A percentile compares a stretch with the other conserved stretches of the same genome.
Evolutionary conservation across 2,113 vertebrate genomes (phyloP).

Genomic region (Oenanthe melanoleuca): DNA sequence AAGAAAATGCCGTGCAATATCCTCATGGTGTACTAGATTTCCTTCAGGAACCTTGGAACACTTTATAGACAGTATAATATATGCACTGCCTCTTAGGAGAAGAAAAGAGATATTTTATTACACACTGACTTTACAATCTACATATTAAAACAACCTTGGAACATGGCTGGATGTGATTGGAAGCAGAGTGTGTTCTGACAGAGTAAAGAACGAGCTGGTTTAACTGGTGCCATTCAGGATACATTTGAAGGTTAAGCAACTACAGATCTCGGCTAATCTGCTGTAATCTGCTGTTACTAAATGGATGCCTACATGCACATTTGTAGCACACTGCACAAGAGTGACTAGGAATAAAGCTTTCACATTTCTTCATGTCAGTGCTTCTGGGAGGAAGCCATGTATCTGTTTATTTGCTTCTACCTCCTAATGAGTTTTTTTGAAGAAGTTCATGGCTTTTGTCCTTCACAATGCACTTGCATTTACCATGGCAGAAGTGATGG

Average conservation of each 20-base stretch:
- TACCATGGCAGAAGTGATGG: constrained; percentile 84
- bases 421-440: constrained; percentile 76
- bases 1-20: neutral
- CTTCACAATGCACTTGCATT: constrained; percentile 91
- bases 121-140: neutral
- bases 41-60: neutral
- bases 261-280: constrained; percentile 80
- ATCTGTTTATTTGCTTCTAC: constrained; percentile 73
- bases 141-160: neutral
- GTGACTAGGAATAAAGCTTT: constrained; percentile 50
- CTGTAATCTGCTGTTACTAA: constrained; percentile 79
- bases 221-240: constrained; percentile 63
- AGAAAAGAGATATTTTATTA: neutral
- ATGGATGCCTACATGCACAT: constrained; percentile 55
- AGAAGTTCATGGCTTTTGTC: constrained; percentile 80
- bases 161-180: neutral
- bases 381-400: constrained; percentile 76
- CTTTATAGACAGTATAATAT: neutral
- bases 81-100: neutral
- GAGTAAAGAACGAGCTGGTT: neutral
- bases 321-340: neutral
- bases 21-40: neutral
- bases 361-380: neutral
- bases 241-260: constrained; percentile 82
- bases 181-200: neutral